Percentiles rank a stretch among this genome's conserved stretches.
phyloP scores from a whole-genome alignment of 2,113 vertebrate genomes.

The Opisthocomus hoazin region DNA sequence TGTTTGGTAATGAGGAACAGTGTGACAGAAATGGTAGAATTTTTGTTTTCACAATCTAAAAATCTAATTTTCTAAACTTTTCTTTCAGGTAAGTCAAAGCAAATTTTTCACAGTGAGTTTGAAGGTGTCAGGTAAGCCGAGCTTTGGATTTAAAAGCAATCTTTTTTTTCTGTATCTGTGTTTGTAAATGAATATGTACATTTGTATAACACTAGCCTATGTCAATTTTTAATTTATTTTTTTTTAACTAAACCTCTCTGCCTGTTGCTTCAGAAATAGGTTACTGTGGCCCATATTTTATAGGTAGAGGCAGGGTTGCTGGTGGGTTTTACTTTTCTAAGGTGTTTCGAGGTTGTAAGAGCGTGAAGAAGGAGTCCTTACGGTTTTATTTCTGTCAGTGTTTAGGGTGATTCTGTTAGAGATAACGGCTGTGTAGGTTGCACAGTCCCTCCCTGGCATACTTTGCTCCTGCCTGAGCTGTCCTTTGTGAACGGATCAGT shows the following conservation, averaged over 20 bases:
- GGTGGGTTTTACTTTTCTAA: not conserved
- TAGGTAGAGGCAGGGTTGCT: not conserved
- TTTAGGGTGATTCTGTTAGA: not conserved
- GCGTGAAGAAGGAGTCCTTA: not conserved
- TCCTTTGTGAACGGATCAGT: not conserved
- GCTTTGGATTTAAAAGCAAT: not conserved
- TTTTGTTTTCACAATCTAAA: not conserved
- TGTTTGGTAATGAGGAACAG: not conserved
- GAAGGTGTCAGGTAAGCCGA: constrained; percentile 31
- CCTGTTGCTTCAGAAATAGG: not conserved
- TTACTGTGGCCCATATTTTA: not conserved
- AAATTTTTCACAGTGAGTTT: not conserved
- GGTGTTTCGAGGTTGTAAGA: not conserved
- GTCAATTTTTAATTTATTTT: not conserved
- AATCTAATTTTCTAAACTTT: constrained; percentile 9
- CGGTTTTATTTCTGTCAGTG: not conserved
- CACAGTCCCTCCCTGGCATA: not conserved
- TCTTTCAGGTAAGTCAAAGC: constrained; percentile 57
- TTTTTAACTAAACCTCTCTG: not conserved
- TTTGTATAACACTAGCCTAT: not conserved
- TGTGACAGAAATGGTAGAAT: not conserved
- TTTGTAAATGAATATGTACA: not conserved
- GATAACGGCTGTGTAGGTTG: not conserved
- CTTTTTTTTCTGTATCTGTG: not conserved
- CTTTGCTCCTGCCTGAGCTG: not conserved